Base-by-base conservation (phyloP, 2,113 vertebrate species). In the Halcyon senegalensis region DNA sequence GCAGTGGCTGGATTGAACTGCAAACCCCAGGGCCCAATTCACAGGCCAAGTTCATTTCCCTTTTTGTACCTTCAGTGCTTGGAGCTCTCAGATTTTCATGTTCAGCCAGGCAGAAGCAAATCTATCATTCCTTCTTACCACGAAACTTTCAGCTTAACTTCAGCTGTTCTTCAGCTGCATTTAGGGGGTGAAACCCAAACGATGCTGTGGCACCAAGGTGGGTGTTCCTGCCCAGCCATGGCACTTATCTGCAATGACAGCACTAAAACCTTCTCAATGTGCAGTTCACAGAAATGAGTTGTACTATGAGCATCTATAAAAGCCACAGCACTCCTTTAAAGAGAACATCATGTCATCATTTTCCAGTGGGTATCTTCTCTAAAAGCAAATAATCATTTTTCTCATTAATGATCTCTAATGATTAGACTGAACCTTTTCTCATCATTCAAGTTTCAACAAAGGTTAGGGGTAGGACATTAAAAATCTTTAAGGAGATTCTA, bases 331-430 rank as follows among this genome's bases (percentile, higher is more conserved):
- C 70, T 75, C 37, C 28, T 84, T 95, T 77, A 89, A 96, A 93
- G 84, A 80, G 64, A 81, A 68, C 46, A 73, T 87, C 78, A 91
- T 87, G 78, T 95, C 90, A 80, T 58, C 67, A 55, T 88, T 96
- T 97, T 97, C 96, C 79, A 95, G 79, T 12, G 58, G 20, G 23
- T 80, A 48, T 95, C 92, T 94, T 89, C 94, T 97, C 88, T 53
- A 78, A 94, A 97, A 91, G 70, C 77, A 96, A 94, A 62, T 64
- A 94, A 93, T 91, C 60, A 74, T 72, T 90, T 89, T 91, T 89
- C 50, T 58, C 46, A 83, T 85, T 93, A 96, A 66, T 58, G 53
- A 66, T 84, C 43, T 95, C 25, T n/a, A 46, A 51, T 69, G 62
- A 70, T 79, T 50, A 37, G 67, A 63, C 66, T 82, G 73, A 55